These are phyloP conservation scores for Podarcis lilfordi DNA, from an alignment of 2,797 vertebrate species.

Conservation along the genomic window DNA sequence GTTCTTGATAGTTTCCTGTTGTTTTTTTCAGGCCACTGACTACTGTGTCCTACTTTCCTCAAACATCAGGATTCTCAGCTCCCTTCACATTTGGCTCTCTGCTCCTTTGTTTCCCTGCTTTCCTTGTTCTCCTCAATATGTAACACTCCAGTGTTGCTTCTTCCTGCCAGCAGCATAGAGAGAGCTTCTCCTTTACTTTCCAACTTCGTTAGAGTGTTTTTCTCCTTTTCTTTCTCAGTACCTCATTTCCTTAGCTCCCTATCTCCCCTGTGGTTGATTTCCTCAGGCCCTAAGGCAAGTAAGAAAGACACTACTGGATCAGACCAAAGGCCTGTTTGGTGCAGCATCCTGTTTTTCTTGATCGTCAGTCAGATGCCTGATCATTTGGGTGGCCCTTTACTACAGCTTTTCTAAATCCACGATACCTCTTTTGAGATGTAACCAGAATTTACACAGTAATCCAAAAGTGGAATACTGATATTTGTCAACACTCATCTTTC, in stretches of 20 bases:
- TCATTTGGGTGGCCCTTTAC: no score
- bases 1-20: background rate
- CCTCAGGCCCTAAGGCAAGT: background rate
- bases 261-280: background rate
- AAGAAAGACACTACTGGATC: background rate
- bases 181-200: background rate
- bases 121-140: background rate
- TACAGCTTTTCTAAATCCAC: no score
- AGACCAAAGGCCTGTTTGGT: background rate
- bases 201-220: background rate
- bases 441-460: no score
- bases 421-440: no score
- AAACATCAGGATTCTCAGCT: background rate
- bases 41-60: conserved; percentile 1
- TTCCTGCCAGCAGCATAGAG: background rate
- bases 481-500: background rate
- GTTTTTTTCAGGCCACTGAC: conserved; percentile 2
- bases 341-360: background rate
- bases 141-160: background rate
- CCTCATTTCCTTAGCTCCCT: background rate
- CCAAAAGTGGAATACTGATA: background rate
- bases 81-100: background rate
- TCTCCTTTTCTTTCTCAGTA: background rate
- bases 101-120: background rate
- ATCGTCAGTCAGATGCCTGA: background rate